Base-by-base conservation (phyloP, 2,797 vertebrate genomes). In the Ctenosaura bakeri region DNA sequence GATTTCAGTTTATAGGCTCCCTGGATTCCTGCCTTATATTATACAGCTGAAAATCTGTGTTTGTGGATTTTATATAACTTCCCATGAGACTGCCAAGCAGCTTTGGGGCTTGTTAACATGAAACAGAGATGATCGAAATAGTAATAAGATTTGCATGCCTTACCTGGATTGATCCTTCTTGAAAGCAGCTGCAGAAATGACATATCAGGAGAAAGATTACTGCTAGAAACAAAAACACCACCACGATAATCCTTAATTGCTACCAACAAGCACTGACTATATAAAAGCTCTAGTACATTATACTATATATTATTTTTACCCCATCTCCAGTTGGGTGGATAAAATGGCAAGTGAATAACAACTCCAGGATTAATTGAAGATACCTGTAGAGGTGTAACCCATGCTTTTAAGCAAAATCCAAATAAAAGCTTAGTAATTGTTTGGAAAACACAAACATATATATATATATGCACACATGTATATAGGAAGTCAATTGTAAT, bases 31-130 rank as follows among this genome's bases (percentile, higher is more conserved):
- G 7, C 32, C 13, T 91, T 83, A 29, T n/a, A 4, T 74, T 54
- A 71, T 26, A 88, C n/a, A 85, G 90, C 91, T 93, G 91, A 88
- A 69, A 35, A 94, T 7, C 42, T 71, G 71, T 66, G 1, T 35
- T 32, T 59, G 46, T 4, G 74, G 88, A 84, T 89, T 85, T 54
- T 84, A 83, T 86, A 83, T 90, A 78, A 87, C 59, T 26, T 83
- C 91, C 24, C 64, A 16, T 38, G 18, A 88, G 4, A 80, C 14
- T 76, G 87, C 8, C 29, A 0, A 4, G n/a, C 82, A 90, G 71
- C 86, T 84, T 90, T 78, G 73, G 85, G 80, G 80, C 85, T 59
- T 88, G 73, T 78, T 90, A 88, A 87, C 46, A 87, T 78, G 80
- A 87, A 83, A 54, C 52, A 87, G n/a, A 42, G 73, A 90, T 69